Conservation (phyloP, 1,140 invertebrate genomes). For the Drosophila pseudoananassae region DNA sequence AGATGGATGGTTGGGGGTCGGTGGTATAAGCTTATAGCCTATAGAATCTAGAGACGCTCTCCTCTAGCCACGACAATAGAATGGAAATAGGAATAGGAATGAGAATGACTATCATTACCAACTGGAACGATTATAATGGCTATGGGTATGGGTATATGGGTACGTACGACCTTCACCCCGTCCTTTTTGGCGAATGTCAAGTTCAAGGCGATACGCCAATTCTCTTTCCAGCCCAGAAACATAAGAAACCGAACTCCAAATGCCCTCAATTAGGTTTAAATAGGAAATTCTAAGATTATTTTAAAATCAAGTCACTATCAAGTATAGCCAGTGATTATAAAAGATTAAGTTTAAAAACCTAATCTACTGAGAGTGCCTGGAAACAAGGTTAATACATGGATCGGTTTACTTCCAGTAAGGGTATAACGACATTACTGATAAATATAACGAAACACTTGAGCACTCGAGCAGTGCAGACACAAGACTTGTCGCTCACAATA, state of each 20-base stretch:
- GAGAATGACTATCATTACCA: conserved; percentile 78
- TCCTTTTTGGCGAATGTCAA: conserved; percentile 72
- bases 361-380: background rate
- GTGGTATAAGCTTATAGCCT: too few species aligned
- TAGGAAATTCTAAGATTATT: too few species aligned
- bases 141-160: background rate
- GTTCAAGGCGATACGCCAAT: conserved; percentile 70
- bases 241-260: background rate
- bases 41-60: background rate
- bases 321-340: background rate
- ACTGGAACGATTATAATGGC: conserved; percentile 61
- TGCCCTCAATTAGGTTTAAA: too few species aligned
- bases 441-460: background rate
- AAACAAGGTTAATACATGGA: background rate
- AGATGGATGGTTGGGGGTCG: too few species aligned
- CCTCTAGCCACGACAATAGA: too few species aligned
- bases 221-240: background rate
- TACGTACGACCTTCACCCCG: conserved; percentile 67
- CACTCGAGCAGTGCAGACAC: conserved; percentile 1
- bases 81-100: too few species aligned
- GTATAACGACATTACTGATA: conserved; percentile 19
- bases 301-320: background rate
- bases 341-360: background rate
- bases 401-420: background rate
- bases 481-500: conserved; percentile 55